Base-by-base conservation (phyloP, 2,113 vertebrate species). In the Pseudois nayaur region DNA sequence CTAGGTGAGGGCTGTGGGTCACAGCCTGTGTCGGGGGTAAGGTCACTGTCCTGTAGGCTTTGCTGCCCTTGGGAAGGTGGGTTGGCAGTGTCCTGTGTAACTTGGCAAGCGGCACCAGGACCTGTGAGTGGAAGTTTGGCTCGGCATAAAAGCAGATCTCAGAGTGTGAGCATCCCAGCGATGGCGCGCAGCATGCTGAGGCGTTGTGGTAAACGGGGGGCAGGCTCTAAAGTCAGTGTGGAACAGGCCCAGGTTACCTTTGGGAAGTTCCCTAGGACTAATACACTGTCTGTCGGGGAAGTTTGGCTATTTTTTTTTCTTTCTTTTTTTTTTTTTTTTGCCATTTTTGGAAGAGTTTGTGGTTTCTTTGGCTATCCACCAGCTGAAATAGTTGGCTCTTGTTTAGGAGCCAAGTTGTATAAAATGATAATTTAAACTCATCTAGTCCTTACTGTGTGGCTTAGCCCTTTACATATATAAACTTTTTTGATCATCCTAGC, bases 161-260 rank as follows among this genome's bases (percentile, higher is more conserved):
- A 23, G 16, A 2, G 15, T 1, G 3, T 11, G 88, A 40, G 55
- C 29, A 4, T n/a, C 74, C 36, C 3, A 19, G 21, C 50, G 14
- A 0, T n/a, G 55, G 8, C 9, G 3, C 1, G n/a, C 11, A 0
- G 4, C 7, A 25, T 29, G 3, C 17, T 17, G 4, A 5, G 14
- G 55, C 8, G 0, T 6, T 31, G 12, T 36, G 36, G 55, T 29
- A 5, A 60, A 4, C 14, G 8, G 59, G 8, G 59, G 5, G 2
- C 11, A 8, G 59, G 19, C 13, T 54, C 50, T 60, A 23, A 31
- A 43, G 55, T 48, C 14, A 59, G 33, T 36, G 6, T 23, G 0
- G 31, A 25, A 1, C 15, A 40, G 25, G 86, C 43, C 36, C 59
- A 9, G 45, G 45, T 62, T n/a, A 25, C 78, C 83, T 92, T n/a